Evolutionary conservation across 2,797 vertebrate genomes (phyloP), one percentile per base, ranked within the genome.

Genomic region (Fistularia tabacaria): DNA sequence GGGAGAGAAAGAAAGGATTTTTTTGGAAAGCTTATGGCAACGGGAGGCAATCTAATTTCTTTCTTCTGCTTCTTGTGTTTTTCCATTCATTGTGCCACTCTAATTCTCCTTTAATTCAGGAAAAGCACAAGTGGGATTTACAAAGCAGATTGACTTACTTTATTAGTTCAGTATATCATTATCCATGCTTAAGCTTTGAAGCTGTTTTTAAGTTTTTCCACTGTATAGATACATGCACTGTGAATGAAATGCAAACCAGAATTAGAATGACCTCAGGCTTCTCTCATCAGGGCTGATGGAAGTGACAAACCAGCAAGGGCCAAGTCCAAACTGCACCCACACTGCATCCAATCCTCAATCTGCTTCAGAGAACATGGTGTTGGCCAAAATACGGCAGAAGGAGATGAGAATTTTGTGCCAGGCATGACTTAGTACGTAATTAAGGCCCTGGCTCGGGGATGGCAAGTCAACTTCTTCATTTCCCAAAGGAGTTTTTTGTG

Each of bases 391-490:
- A 43, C 77, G 69, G 82, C 86, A 86, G 86, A 83, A 83, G 79
- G 83, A 84, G 84, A 89, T 85, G 86, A 86, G 84, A 86, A 85
- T 84, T 84, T 75, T 76, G 80, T 91, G 89, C 87, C 86, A 89
- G 83, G 77, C 85, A 81, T 90, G 87, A 91, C 90, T 88, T 89
- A 90, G 88, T 89, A 80, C 74, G 74, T 90, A 90, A 90, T 90
- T 89, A 90, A 88, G 79, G 81, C 72, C 64, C 71, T 85, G 82
- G 85, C 85, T 83, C 83, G 81, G 76, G 65, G 81, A 85, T 82
- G 84, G 79, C 86, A 89, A 88, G 86, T 90, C 85, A 85, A 88
- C 82, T 81, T 71, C 77, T 71, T 80, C 83, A 87, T 85, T 82
- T 85, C 83, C 83, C 74, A 73, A 71, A 70, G 83, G 76, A 76